Evolutionary conservation across 2,888 invertebrate species (phyloP).

Genomic region (Charanyca ferruginea): DNA sequence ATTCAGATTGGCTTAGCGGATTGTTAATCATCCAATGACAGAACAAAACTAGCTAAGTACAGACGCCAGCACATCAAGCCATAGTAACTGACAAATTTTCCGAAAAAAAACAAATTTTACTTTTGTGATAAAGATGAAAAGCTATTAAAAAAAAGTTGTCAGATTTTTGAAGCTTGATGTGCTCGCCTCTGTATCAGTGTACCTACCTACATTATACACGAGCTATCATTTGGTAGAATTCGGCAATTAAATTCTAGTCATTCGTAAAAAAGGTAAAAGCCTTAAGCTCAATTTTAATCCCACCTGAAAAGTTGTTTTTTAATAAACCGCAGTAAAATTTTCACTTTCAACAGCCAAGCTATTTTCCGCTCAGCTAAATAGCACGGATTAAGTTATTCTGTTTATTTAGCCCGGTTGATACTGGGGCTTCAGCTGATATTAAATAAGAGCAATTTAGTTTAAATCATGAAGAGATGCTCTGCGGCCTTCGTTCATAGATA

Average conservation of each 20-base stretch:
- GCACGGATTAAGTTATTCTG: constrained; percentile 53
- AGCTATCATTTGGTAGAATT: background rate
- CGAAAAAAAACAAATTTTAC: too few species aligned
- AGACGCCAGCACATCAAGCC: too few species aligned
- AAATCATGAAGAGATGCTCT: constrained; percentile 32
- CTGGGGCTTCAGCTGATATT: constrained; percentile 41
- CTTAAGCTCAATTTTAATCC: background rate
- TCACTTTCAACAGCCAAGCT: constrained; percentile 30
- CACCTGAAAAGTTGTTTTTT: background rate
- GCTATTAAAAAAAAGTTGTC: too few species aligned
- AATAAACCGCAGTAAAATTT: constrained; percentile 28
- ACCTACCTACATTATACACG: background rate
- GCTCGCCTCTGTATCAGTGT: too few species aligned
- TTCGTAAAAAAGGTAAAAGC: background rate
- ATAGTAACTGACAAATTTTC: too few species aligned
- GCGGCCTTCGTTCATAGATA: background rate
- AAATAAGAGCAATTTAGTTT: constrained; percentile 54
- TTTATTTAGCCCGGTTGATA: constrained; percentile 52
- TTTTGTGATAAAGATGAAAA: too few species aligned
- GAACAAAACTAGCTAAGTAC: too few species aligned
- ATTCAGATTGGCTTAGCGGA: too few species aligned
- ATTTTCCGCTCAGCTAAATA: constrained; percentile 48
- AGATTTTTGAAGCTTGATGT: too few species aligned
- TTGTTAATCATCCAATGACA: too few species aligned
- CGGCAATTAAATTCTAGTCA: background rate